Evolutionary conservation across 2,888 invertebrate species (phyloP).

Genomic region (Ormyrus thymus): DNA sequence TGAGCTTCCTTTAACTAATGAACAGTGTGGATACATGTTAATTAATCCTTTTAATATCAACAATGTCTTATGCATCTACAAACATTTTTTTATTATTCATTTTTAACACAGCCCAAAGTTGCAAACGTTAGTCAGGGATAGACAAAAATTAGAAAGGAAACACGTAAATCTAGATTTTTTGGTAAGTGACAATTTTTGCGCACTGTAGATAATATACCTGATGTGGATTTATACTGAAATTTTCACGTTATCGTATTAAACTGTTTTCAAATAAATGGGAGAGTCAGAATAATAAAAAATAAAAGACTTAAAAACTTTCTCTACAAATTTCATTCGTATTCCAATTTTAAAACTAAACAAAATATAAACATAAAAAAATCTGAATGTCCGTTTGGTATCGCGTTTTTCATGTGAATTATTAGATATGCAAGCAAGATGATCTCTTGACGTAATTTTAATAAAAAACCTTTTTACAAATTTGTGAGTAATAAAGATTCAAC

Average conservation of each 20-base stretch:
- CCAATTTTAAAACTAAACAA: constrained; percentile 41
- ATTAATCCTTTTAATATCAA: constrained; percentile 19
- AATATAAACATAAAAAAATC: constrained; percentile 33
- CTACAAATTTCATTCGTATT: constrained; percentile 48
- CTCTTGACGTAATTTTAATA: constrained; percentile 54
- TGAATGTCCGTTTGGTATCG: constrained; percentile 51
- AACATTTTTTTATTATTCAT: constrained; percentile 14
- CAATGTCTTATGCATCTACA: constrained; percentile 16
- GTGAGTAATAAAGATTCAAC: constrained; percentile 37
- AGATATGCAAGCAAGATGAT: constrained; percentile 50
- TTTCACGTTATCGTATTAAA: constrained; percentile 44
- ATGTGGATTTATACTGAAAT: constrained; percentile 46
- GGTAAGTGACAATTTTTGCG: constrained; percentile 31
- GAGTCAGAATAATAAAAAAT: constrained; percentile 39
- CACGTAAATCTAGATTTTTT: constrained; percentile 37
- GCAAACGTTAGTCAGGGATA: constrained; percentile 38
- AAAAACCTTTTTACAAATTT: constrained; percentile 50
- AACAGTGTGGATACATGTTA: constrained; percentile 16
- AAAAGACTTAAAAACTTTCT: constrained; percentile 47
- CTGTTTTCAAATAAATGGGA: constrained; percentile 41
- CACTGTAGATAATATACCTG: constrained; percentile 35
- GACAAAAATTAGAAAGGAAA: constrained; percentile 25
- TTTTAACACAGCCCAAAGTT: constrained; percentile 20
- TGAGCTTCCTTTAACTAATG: constrained; percentile 49
- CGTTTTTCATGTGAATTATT: constrained; percentile 41